A percentile compares a stretch with the other conserved stretches of the same genome.
Evolutionary conservation across 2,888 invertebrate species (phyloP).

Genomic region (Eupithecia inturbata): DNA sequence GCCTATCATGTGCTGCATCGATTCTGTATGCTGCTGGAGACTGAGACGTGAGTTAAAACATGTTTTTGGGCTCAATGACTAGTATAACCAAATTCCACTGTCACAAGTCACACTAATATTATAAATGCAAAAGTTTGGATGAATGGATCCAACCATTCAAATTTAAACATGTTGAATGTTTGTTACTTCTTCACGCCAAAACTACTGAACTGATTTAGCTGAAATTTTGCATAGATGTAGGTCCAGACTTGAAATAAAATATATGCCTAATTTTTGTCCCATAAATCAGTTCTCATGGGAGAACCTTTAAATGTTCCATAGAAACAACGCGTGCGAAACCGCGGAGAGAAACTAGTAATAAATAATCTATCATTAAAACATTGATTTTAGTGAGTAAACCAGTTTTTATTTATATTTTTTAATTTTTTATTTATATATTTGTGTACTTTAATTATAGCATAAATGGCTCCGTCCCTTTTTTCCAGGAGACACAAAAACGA

Average conservation of each 20-base stretch:
- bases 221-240: not conserved
- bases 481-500: conserved; percentile 85
- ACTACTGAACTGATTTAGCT: not conserved
- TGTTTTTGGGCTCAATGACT: not conserved
- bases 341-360: too few species aligned
- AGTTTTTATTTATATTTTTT: too few species aligned
- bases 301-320: too few species aligned
- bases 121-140: not conserved
- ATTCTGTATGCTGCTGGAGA: conserved; percentile 90
- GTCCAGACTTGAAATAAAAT: not conserved
- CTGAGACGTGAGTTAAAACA: conserved; percentile 81
- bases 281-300: not conserved
- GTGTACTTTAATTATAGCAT: too few species aligned
- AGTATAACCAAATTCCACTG: not conserved
- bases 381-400: too few species aligned
- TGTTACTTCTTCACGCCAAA: not conserved
- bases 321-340: too few species aligned
- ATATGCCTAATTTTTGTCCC: not conserved
- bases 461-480: conserved; percentile 15
- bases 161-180: too few species aligned
- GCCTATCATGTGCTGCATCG: conserved; percentile 90
- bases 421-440: too few species aligned
- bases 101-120: not conserved
- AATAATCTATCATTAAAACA: too few species aligned
- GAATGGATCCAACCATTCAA: too few species aligned